Percentiles rank a stretch among this genome's conserved stretches.
Conservation (phyloP, 2,888 invertebrate species). For the Limnephilus marmoratus region DNA sequence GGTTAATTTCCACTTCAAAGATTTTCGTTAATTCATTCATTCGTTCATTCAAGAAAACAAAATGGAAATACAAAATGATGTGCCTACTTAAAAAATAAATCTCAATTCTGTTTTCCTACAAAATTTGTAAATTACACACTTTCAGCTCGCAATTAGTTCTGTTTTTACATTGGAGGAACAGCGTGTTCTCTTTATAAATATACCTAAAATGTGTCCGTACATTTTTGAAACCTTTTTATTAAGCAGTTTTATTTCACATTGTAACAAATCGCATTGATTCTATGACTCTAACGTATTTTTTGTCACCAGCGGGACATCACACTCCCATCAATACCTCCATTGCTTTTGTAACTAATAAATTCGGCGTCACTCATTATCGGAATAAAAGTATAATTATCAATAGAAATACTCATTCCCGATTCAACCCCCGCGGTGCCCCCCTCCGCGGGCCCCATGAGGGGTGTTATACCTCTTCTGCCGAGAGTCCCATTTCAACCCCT, state of each 20-base stretch:
- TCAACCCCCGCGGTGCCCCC: conserved; percentile 60
- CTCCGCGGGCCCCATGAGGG: conserved; percentile 61
- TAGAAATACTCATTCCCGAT: conserved; percentile 46
- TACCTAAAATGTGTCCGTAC: not conserved
- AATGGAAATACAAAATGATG: too few relatives aligned
- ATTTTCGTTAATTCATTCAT: too few relatives aligned
- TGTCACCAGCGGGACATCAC: conserved; percentile 47
- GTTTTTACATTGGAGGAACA: too few relatives aligned
- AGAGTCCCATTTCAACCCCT: not conserved
- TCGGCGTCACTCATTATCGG: conserved; percentile 52
- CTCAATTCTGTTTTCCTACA: too few relatives aligned
- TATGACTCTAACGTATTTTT: conserved; percentile 20
- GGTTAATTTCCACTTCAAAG: too few relatives aligned
- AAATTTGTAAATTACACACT: too few relatives aligned
- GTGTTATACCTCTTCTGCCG: not conserved
- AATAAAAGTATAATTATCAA: conserved; percentile 57
- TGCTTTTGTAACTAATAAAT: conserved; percentile 65
- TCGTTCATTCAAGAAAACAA: too few relatives aligned
- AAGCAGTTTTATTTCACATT: not conserved
- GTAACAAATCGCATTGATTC: not conserved
- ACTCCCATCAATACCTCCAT: conserved; percentile 67
- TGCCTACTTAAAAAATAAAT: too few relatives aligned
- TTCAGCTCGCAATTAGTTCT: too few relatives aligned
- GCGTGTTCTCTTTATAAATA: too few relatives aligned
- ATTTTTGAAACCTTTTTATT: not conserved